These are phyloP conservation scores for Scomberomorus guttatus DNA, from an alignment of 2,797 vertebrate genomes.

Conservation along the genomic window DNA sequence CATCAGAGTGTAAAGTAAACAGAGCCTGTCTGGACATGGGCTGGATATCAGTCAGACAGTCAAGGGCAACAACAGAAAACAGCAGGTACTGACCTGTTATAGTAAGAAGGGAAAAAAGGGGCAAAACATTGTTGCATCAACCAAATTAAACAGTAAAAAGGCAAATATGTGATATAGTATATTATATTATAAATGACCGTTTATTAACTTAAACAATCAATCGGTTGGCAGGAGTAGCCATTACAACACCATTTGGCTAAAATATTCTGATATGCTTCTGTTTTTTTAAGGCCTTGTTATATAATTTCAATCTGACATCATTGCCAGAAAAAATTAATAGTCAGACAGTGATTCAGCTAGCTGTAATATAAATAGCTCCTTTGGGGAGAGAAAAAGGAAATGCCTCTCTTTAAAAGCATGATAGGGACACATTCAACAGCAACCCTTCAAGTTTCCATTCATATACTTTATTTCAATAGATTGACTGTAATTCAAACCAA, in stretches of 20 bases:
- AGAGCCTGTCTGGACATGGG: conserved; percentile 59
- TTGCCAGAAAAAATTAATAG: conserved; percentile 9
- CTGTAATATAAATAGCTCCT: conserved; percentile 26
- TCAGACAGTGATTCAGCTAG: conserved; percentile 12
- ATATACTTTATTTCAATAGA: background rate
- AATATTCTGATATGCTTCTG: background rate
- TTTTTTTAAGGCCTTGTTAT: background rate
- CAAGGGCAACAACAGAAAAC: conserved; percentile 32
- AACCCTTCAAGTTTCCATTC: background rate
- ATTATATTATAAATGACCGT: background rate
- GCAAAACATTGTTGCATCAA: background rate
- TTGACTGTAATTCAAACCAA: background rate
- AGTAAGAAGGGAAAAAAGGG: background rate
- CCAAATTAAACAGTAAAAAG: background rate
- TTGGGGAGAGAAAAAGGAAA: conserved; percentile 4
- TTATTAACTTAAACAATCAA: background rate
- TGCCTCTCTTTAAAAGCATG: conserved; percentile 4
- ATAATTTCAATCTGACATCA: conserved; percentile 3
- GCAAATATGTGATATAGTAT: background rate
- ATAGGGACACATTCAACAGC: background rate
- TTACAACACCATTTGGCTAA: background rate
- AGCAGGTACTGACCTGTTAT: conserved; percentile 38
- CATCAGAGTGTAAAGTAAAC: conserved; percentile 61
- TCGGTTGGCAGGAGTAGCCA: background rate
- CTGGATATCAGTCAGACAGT: conserved; percentile 43